Base-by-base conservation (phyloP, 2,113 vertebrate species). In the Buteo buteo region DNA sequence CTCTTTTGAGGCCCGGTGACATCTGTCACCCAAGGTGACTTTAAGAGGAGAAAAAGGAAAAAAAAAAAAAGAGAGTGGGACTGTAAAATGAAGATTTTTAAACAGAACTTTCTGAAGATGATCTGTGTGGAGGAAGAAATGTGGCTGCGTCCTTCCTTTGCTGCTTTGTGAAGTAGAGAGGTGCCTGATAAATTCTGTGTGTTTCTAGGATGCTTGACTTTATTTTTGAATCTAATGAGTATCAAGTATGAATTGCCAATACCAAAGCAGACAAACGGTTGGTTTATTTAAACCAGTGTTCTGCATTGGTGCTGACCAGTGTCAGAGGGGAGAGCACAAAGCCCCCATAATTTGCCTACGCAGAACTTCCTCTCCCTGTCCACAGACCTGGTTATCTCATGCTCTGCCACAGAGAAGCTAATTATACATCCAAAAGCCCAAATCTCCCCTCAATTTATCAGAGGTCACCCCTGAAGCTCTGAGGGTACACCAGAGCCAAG, bases 11-110 rank as follows among this genome's bases (percentile, higher is more conserved):
- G 38, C 65, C 77, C 2, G 1, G n/a, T 81, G 86, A 93, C 94
- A 96, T 96, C 91, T 97, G 95, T 54, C 70, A 95, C 66, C 74
- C 78, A 91, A 94, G 85, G 71, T 92, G 92, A 94, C 87, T 87
- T 91, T 62, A 64, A 47, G 59, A 90, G 32, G 25, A 52, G 38
- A 73, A 69, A 73, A 69, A 25, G 3, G 2, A 4, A 16, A 38
- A 38, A 13, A 10, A 34, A n/a, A 50, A 47, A 36, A 40, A 34
- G 45, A 20, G 0, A 55, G 3, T 31, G 20, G 10, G 24, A 62
- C 10, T 62, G 10, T 28, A 65, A 71, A 94, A 81, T 1, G 2
- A 94, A 82, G 45, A 79, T 58, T 85, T 87, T 87, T 61, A 95
- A 45, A 1, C 57, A 67, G 82, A 97, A 94, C 12, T 87, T 94